These are phyloP conservation scores for Anomalospiza imberbis DNA, from an alignment of 2,797 vertebrate genomes.

Conservation along the genomic window DNA sequence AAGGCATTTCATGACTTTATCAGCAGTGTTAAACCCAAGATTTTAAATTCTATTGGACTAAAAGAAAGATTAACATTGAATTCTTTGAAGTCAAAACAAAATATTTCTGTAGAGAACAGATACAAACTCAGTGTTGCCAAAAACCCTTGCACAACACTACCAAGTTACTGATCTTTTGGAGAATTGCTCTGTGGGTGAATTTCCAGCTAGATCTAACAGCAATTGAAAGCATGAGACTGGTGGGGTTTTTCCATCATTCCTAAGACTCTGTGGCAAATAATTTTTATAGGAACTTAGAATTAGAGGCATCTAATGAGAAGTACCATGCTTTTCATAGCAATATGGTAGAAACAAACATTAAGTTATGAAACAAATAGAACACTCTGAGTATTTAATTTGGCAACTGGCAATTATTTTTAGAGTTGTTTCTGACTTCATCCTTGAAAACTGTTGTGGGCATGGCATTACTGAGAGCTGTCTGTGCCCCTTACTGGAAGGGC, in stretches of 20 bases:
- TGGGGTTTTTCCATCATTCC: neutral
- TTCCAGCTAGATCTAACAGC: neutral
- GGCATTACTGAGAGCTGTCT: neutral
- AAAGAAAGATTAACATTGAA: neutral
- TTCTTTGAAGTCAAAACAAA: neutral
- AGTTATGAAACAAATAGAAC: neutral
- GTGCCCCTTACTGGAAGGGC: neutral
- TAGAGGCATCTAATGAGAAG: neutral
- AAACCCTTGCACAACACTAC: neutral
- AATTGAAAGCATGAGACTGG: neutral
- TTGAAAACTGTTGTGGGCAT: neutral
- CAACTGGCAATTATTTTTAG: neutral
- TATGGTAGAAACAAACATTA: neutral
- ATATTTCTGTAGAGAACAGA: neutral
- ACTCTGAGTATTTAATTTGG: neutral
- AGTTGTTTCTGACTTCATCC: neutral
- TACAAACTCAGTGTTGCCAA: neutral
- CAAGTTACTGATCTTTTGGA: neutral
- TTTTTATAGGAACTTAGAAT: neutral
- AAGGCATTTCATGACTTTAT: neutral
- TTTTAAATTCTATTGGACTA: neutral
- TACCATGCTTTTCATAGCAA: neutral
- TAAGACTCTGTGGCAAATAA: neutral
- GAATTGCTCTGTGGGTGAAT: neutral
- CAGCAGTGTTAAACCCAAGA: neutral